Conservation (phyloP, 2,113 vertebrate genomes). For the Gila orcuttii region DNA sequence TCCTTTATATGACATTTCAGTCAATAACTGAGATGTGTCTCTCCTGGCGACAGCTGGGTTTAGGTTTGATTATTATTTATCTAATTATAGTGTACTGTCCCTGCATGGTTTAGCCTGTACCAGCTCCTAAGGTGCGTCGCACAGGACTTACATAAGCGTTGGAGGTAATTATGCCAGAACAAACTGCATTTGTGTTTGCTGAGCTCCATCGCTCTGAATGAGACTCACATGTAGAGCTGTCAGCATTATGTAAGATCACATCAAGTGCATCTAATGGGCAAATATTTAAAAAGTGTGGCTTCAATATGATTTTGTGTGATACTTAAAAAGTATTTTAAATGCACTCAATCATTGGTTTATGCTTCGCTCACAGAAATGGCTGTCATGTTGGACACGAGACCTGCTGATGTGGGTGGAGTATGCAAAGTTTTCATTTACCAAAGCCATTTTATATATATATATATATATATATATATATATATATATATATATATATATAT, state of each 20-base stretch:
- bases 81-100: constrained; percentile 38
- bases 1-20: constrained; percentile 32
- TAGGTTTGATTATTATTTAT: constrained; percentile 31
- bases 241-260: constrained; percentile 3
- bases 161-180: constrained; percentile 46
- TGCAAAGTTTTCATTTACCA: background rate
- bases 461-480: too few relatives aligned
- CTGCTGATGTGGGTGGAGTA: background rate
- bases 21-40: constrained; percentile 13
- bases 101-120: constrained; percentile 17
- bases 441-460: background rate
- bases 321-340: background rate
- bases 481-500: too few relatives aligned
- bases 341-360: background rate
- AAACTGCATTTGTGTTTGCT: constrained; percentile 22
- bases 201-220: background rate
- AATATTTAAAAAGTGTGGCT: background rate
- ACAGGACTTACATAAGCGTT: constrained; percentile 42
- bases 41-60: constrained; percentile 24
- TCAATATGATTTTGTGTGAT: background rate
- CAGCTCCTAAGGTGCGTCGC: constrained; percentile 35
- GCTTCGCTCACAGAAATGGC: background rate
- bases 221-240: constrained; percentile 15
- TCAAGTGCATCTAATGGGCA: background rate
- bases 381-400: background rate